A percentile compares a stretch with the other conserved stretches of the same genome.
Evolutionary conservation across 2,797 vertebrate genomes (phyloP).

Genomic region (Telmatherina bonti): DNA sequence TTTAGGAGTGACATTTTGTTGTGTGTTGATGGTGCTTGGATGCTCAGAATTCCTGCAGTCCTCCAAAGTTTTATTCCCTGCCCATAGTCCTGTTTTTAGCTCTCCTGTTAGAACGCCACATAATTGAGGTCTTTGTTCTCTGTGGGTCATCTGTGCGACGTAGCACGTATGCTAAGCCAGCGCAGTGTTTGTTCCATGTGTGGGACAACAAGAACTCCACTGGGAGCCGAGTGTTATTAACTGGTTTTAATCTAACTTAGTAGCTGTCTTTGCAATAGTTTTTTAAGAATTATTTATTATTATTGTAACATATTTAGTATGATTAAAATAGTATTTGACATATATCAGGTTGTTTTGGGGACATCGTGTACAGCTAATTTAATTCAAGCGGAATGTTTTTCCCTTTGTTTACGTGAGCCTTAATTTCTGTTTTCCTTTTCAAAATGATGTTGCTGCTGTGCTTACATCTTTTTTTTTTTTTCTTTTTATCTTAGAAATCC

Average conservation of each 20-base stretch:
- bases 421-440: constrained; percentile 11
- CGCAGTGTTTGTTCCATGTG: constrained; percentile 41
- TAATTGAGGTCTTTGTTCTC: constrained; percentile 82
- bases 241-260: constrained; percentile 27
- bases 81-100: constrained; percentile 77
- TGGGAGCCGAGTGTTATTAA: constrained; percentile 50
- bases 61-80: constrained; percentile 74
- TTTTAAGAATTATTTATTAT: not conserved
- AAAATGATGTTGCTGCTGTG: constrained; percentile 11
- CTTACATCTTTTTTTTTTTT: constrained; percentile 18
- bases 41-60: constrained; percentile 75
- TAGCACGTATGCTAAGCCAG: constrained; percentile 49
- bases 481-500: not conserved
- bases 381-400: not conserved
- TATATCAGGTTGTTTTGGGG: not conserved
- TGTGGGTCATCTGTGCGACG: constrained; percentile 55
- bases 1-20: constrained; percentile 70
- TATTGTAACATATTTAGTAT: not conserved
- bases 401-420: not conserved
- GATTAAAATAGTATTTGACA: not conserved
- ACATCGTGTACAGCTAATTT: not conserved
- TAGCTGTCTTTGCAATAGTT: not conserved
- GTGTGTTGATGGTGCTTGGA: constrained; percentile 60
- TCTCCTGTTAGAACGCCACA: constrained; percentile 70
- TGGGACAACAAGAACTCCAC: constrained; percentile 45